Conservation (phyloP, 2,113 vertebrate species). For the Chrysemys picta region DNA sequence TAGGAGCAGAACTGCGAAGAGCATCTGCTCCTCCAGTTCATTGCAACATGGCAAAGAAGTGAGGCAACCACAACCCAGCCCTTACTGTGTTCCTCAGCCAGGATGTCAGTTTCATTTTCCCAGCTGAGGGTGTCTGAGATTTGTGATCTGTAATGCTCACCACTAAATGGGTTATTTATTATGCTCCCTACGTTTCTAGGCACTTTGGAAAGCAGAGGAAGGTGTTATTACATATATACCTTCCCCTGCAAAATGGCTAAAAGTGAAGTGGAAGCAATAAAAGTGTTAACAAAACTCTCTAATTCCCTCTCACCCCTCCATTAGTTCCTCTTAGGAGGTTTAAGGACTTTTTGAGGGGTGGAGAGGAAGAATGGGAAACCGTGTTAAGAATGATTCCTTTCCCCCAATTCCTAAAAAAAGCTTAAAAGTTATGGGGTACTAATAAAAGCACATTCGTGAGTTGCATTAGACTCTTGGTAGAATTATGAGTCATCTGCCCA, state of each 20-base stretch:
- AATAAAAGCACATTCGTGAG: neutral
- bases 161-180: neutral
- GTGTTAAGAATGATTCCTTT: neutral
- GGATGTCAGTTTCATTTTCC: neutral
- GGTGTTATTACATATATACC: accelerated
- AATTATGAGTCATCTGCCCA: neutral
- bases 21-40: neutral
- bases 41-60: neutral
- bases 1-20: neutral
- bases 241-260: neutral
- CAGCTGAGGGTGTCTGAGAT: accelerated
- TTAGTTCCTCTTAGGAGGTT: neutral
- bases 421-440: neutral
- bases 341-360: neutral
- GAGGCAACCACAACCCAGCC: neutral
- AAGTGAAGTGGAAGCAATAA: accelerated
- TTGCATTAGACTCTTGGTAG: neutral
- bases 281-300: neutral
- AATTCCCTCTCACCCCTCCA: neutral
- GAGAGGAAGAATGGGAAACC: neutral
- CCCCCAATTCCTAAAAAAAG: neutral
- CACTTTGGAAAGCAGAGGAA: neutral
- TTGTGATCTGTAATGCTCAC: neutral
- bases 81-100: neutral
- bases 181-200: neutral